These are phyloP conservation scores for Augochlora pura DNA, from an alignment of 1,140 invertebrate genomes.

Conservation along the genomic window DNA sequence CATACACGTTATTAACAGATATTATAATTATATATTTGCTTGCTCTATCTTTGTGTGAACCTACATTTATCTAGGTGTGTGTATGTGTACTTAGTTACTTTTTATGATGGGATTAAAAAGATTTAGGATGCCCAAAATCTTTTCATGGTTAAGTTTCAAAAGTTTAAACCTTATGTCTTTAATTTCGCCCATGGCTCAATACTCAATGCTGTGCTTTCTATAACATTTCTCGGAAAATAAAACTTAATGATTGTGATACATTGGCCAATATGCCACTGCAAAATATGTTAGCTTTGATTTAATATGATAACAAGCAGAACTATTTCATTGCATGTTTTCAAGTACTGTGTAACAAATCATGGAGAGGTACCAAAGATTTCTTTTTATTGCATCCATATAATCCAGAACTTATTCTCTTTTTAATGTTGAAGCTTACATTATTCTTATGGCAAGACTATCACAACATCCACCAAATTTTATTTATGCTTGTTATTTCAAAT, in stretches of 20 bases:
- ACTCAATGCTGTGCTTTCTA: constrained; percentile 37
- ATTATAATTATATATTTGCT: constrained; percentile 75
- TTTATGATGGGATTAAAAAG: constrained; percentile 20
- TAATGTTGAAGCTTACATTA: constrained; percentile 33
- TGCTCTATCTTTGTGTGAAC: constrained; percentile 69
- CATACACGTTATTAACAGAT: constrained; percentile 80
- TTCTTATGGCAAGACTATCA: constrained; percentile 37
- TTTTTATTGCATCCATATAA: constrained; percentile 21
- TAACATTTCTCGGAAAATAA: constrained; percentile 29
- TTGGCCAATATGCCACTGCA: constrained; percentile 9
- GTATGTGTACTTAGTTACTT: constrained; percentile 45
- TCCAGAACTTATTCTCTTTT: constrained; percentile 32
- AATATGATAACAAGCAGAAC: constrained; percentile 24
- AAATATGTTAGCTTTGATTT: constrained; percentile 26
- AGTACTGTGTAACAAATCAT: constrained; percentile 15
- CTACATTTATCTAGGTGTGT: constrained; percentile 54
- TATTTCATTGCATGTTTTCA: constrained; percentile 38
- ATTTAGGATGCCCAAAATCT: constrained; percentile 26
- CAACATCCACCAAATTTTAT: constrained; percentile 48
- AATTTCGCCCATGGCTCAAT: constrained; percentile 27
- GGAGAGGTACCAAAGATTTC: constrained; percentile 6
- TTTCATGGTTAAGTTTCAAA: constrained; percentile 34
- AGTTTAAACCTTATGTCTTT: constrained; percentile 15
- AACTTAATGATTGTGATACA: constrained; percentile 26
- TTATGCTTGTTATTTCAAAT: constrained; percentile 47